Evolutionary conservation across 1,140 invertebrate species (phyloP).

Genomic region (Aphelenchoides fujianensis): DNA sequence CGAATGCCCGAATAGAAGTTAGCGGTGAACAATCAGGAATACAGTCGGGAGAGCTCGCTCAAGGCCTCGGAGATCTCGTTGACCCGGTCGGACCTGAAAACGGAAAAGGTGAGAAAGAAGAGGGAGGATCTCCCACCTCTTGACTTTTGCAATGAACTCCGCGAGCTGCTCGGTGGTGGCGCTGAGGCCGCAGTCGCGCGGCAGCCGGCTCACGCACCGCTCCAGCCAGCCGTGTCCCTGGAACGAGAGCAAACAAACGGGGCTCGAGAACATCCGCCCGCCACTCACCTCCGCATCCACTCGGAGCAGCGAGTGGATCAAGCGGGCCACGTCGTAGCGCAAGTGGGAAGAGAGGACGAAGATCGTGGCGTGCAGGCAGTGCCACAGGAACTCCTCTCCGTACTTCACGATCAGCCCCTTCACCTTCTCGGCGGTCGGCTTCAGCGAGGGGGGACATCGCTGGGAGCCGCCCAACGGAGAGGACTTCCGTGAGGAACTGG

Average conservation of each 20-base stretch:
- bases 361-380: slow-evolving; percentile 18
- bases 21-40: slow-evolving; percentile 24
- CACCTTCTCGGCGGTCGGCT: slow-evolving; percentile 20
- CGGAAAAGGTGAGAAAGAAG: background rate
- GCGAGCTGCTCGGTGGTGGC: slow-evolving; percentile 38
- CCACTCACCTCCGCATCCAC: slow-evolving; percentile 26
- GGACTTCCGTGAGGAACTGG: slow-evolving; percentile 42
- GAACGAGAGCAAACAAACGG: no score
- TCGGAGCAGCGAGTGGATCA: slow-evolving; percentile 29
- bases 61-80: slow-evolving; percentile 11
- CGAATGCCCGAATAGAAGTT: no score
- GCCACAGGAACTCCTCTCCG: slow-evolving; percentile 26
- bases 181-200: slow-evolving; percentile 40
- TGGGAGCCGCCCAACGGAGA: slow-evolving; percentile 5
- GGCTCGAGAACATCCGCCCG: slow-evolving; percentile 14
- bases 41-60: slow-evolving; percentile 27
- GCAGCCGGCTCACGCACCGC: slow-evolving; percentile 26
- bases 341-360: slow-evolving; percentile 31
- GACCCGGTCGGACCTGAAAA: slow-evolving; percentile 17
- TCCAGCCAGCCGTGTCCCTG: slow-evolving; percentile 33
- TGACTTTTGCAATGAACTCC: slow-evolving; percentile 26
- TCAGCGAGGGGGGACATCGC: background rate
- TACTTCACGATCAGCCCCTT: slow-evolving; percentile 23
- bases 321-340: slow-evolving; percentile 39
- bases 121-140: slow-evolving; percentile 20